Base-by-base conservation (phyloP, 2,113 vertebrate genomes). In the Esox niger region DNA sequence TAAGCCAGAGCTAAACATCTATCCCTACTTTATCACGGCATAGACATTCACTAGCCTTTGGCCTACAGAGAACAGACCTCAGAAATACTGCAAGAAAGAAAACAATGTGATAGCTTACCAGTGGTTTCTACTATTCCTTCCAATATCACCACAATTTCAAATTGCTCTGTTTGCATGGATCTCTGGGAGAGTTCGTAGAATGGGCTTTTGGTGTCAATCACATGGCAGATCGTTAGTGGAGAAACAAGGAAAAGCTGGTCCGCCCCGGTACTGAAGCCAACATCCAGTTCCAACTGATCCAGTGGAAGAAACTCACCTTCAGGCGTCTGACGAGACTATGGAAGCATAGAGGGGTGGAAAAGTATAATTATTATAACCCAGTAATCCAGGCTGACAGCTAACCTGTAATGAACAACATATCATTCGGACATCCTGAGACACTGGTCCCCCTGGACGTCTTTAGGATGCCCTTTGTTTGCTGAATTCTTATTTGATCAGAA, bases 201-300 rank as follows among this genome's bases (percentile, higher is more conserved):
- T 81, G 97, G 97, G 89, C 97, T 99, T 91, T 98, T 98, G 90
- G 95, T 86, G 83, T 99, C 96, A 38, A 99, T 99, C 90, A 99
- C 94, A 74, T 99, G 97, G 91, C 97, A 98, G 91, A 99, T 99
- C 54, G 97, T 99, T 78, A 99, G 97, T 0, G 97, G 97, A 35
- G 97, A 99, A 83, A 99, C 97, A 75, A 99, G 95, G 87, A 98
- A 99, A 64, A 99, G 97, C 91, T 99, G 97, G 87, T 99, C 97
- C 0, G 97, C 97, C 15, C 97, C 97, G 0, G 97, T 99, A 82
- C 95, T 98, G 93, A 99, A 99, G 60, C 97, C 97, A 81, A 99
- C 97, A 60, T 99, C 97, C 92, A 99, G 87, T 91, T 99, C 97
- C 92, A 98, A 89, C 91, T 99, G 97, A 81, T 99, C 97, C 79